Conservation (phyloP, 2,888 invertebrate species). For the Cataglyphis rosenhaueri region DNA sequence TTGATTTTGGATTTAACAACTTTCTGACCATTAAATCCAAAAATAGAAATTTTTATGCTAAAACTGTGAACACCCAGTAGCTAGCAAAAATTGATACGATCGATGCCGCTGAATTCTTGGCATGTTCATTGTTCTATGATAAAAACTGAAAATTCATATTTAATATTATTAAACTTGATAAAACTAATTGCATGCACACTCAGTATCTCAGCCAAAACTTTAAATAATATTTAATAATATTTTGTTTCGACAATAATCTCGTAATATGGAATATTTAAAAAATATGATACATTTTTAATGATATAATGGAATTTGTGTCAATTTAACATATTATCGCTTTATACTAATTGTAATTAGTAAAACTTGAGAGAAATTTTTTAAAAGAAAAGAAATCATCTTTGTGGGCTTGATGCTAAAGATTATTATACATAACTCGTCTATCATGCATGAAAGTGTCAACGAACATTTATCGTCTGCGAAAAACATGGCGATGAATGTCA, state of each 20-base stretch:
- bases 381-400: background rate
- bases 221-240: background rate
- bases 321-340: background rate
- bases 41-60: constrained; percentile 13
- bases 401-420: background rate
- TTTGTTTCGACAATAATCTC: background rate
- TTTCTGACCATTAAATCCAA: background rate
- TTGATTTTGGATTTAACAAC: constrained; percentile 25
- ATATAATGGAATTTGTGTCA: background rate
- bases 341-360: no score
- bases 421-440: background rate
- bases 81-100: background rate
- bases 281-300: background rate
- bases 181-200: background rate
- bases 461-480: constrained; percentile 31
- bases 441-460: background rate
- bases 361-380: background rate
- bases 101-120: background rate
- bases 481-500: constrained; percentile 45
- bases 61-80: background rate
- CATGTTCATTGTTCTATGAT: background rate
- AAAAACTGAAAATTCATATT: background rate
- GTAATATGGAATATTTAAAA: background rate
- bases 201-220: background rate
- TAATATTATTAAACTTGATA: constrained; percentile 8